phyloP scores from a whole-genome alignment of 2,113 vertebrate species.

The Pithys albifrons region DNA sequence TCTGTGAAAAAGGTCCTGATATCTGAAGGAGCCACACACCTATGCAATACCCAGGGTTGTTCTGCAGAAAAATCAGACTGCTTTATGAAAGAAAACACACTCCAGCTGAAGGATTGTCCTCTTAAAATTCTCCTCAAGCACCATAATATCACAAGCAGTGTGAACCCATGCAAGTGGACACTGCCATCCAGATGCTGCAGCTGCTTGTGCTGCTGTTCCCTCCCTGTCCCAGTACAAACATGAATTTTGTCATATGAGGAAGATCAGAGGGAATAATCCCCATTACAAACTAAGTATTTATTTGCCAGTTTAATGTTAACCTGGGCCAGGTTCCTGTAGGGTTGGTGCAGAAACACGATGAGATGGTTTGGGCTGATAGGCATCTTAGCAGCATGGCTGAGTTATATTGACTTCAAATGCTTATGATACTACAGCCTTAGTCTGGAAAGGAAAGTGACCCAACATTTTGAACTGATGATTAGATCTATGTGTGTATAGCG shows the following conservation, averaged over 20 bases:
- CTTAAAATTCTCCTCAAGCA: background rate
- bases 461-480: background rate
- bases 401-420: background rate
- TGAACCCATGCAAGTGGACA: background rate
- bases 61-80: background rate
- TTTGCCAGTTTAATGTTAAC: background rate
- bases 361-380: fast-evolving
- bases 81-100: background rate
- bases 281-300: background rate
- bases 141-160: background rate
- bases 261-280: background rate
- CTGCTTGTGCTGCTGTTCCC: background rate
- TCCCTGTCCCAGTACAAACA: background rate
- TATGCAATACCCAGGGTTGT: background rate
- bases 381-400: background rate
- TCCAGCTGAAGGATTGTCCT: background rate
- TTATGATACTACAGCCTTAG: background rate
- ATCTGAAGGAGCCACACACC: background rate
- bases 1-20: background rate
- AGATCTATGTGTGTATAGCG: background rate
- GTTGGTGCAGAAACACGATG: background rate
- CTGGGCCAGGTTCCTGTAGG: background rate
- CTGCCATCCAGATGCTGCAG: background rate
- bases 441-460: background rate
- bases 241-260: background rate